Conservation (phyloP, 2,797 vertebrate species). For the Geotrypetes seraphini region DNA sequence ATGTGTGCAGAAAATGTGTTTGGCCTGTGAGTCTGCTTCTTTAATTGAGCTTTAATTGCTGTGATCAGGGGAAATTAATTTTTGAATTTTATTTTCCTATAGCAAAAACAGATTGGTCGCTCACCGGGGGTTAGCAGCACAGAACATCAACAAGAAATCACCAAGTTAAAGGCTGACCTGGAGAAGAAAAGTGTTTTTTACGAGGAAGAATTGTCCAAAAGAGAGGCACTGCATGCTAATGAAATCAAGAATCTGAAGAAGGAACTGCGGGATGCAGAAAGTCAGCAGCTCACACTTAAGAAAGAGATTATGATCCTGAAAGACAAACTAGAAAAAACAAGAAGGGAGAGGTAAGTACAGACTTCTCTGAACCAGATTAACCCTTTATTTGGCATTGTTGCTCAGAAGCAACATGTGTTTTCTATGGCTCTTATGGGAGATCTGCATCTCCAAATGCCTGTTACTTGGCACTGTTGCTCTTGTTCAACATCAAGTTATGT, state of each 20-base stretch:
- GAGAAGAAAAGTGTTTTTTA: slow-evolving; percentile 85
- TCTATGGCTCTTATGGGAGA: too few species aligned
- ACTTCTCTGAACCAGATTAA: too few species aligned
- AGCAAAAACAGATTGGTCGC: slow-evolving; percentile 81
- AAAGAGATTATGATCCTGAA: slow-evolving; percentile 93
- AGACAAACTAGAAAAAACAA: slow-evolving; percentile 93
- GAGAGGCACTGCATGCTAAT: slow-evolving; percentile 71
- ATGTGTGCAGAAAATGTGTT: too few species aligned
- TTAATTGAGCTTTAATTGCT: too few species aligned
- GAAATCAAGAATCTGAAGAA: slow-evolving; percentile 88
- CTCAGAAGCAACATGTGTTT: too few species aligned
- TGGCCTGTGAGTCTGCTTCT: too few species aligned
- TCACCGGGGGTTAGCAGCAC: slow-evolving; percentile 59
- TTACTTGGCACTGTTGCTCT: too few species aligned
- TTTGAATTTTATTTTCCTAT: slow-evolving; percentile 23
- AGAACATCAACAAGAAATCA: slow-evolving; percentile 85
- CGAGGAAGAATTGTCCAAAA: slow-evolving; percentile 81
- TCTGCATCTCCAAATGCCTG: too few species aligned
- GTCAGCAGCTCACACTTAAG: slow-evolving; percentile 86
- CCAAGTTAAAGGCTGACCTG: slow-evolving; percentile 78
- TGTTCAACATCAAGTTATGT: too few species aligned
- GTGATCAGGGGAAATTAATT: too few species aligned
- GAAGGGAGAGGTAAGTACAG: slow-evolving; percentile 76
- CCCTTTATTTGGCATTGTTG: too few species aligned
- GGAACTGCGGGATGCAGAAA: slow-evolving; percentile 85